A percentile compares a stretch with the other conserved stretches of the same genome.
These are phyloP conservation scores for Gibbula magus DNA, from an alignment of 2,888 invertebrate genomes.

Conservation along the genomic window DNA sequence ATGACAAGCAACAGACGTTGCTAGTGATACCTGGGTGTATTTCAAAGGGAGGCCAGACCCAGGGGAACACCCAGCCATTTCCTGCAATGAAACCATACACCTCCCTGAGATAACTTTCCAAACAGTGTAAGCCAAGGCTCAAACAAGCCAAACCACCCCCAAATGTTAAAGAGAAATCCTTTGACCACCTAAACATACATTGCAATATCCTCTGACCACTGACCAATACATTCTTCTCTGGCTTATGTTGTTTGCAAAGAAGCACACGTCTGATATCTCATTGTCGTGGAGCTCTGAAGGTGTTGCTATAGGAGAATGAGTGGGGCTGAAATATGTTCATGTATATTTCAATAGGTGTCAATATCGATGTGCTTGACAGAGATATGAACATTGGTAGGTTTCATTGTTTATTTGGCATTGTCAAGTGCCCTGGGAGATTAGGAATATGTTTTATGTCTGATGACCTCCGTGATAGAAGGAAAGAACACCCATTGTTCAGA, in stretches of 20 bases:
- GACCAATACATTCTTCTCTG: neutral
- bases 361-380: neutral
- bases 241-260: constrained; percentile 13
- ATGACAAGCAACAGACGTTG: no score
- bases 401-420: no score
- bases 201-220: neutral
- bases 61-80: no score
- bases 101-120: neutral
- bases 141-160: constrained; percentile 1
- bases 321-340: constrained; percentile 4
- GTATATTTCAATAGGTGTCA: constrained; percentile 5
- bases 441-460: no score
- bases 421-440: no score
- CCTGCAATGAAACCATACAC: neutral
- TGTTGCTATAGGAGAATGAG: neutral
- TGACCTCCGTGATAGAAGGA: no score
- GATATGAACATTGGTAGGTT: neutral
- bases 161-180: neutral
- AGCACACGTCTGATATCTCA: neutral
- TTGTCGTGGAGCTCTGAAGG: neutral
- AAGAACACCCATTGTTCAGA: no score
- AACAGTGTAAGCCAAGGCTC: neutral
- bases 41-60: no score
- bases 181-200: neutral
- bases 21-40: no score